phyloP scores from a whole-genome alignment of 1,140 invertebrate species.

The Oryctes rhinoceros region DNA sequence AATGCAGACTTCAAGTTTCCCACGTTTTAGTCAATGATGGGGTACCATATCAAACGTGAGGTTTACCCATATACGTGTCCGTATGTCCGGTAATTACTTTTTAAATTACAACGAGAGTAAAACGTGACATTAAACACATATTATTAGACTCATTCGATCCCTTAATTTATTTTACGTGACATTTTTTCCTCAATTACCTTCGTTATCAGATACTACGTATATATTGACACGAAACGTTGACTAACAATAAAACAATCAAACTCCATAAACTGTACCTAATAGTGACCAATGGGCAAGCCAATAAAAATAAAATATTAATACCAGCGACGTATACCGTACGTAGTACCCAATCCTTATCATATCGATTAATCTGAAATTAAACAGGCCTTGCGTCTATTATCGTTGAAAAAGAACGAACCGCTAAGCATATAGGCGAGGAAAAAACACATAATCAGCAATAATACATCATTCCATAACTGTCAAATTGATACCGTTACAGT shows the following conservation, averaged over 20 bases:
- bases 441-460: conserved; percentile 41
- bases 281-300: conserved; percentile 15
- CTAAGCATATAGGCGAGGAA: conserved; percentile 24
- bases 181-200: background rate
- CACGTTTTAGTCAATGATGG: too few relatives aligned
- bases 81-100: too few relatives aligned
- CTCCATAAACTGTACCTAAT: background rate
- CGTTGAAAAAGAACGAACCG: conserved; percentile 12
- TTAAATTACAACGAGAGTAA: too few relatives aligned
- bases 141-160: background rate
- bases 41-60: too few relatives aligned
- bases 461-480: conserved; percentile 40
- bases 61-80: too few relatives aligned
- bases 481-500: conserved; percentile 46
- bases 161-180: background rate
- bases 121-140: background rate
- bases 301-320: conserved; percentile 32
- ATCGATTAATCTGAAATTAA: conserved; percentile 24
- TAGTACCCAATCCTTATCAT: conserved; percentile 13
- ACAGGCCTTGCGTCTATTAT: conserved; percentile 9
- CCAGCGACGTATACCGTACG: background rate
- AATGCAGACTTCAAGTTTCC: too few relatives aligned
- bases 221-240: background rate
- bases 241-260: background rate
- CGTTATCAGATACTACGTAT: conserved; percentile 2